Conservation (phyloP, 1,140 invertebrate species). For the Ceratina calcarata region DNA sequence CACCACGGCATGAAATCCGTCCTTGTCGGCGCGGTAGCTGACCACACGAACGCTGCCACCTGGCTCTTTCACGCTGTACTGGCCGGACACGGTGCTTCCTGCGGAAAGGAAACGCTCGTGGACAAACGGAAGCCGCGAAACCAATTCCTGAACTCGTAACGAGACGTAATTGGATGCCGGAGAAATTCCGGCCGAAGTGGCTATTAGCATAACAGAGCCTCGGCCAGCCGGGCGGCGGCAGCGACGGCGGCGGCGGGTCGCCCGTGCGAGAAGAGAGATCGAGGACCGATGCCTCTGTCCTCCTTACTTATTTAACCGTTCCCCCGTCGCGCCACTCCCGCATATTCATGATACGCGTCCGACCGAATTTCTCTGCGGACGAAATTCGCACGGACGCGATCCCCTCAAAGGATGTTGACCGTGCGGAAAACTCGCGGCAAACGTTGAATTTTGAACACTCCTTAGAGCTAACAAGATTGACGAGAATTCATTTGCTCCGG, state of each 20-base stretch:
- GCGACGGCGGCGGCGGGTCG: no score
- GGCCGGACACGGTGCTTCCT: conserved; percentile 81
- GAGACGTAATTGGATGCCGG: conserved; percentile 2
- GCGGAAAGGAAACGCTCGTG: conserved; percentile 31
- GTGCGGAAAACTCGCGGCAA: not conserved
- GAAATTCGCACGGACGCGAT: not conserved
- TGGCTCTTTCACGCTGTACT: conserved; percentile 86
- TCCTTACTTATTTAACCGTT: not conserved
- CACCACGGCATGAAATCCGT: conserved; percentile 83
- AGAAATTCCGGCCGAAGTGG: conserved; percentile 3
- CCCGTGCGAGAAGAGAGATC: no score
- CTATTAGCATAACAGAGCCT: not conserved
- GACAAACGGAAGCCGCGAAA: conserved; percentile 1
- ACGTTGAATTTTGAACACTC: no score
- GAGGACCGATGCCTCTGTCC: not conserved
- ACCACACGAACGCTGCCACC: conserved; percentile 75
- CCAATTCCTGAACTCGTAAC: not conserved
- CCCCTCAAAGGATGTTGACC: conserved; percentile 6
- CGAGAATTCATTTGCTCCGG: not conserved
- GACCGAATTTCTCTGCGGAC: conserved; percentile 9
- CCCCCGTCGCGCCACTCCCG: not conserved
- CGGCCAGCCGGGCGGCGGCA: not conserved
- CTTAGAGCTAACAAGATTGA: not conserved
- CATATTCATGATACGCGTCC: not conserved
- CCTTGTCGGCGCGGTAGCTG: conserved; percentile 74